Base-by-base conservation (phyloP, 2,888 invertebrate species). In the Periphyllus acericola region DNA sequence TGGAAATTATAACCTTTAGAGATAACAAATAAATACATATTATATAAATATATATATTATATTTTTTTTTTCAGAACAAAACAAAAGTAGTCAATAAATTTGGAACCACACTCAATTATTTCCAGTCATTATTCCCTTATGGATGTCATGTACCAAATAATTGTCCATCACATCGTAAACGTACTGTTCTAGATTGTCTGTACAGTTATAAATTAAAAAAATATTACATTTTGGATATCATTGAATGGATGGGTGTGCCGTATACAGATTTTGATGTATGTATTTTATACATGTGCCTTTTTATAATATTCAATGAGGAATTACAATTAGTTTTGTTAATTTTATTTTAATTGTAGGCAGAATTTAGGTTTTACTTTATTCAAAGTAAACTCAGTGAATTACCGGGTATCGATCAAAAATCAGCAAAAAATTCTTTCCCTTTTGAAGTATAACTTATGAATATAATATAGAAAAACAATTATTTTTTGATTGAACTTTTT, bases 161-260 rank as follows among this genome's bases (percentile, higher is more conserved):
- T 76, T 90, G 87, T 66, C 55, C 89, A 68, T 89, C 89, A 32
- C 89, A 89, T 81, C 86, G 89, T n/a, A 92, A 91, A 87, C 93
- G 93, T 90, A 95, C 95, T 78, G 93, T 98, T 72, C 91, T 99
- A 25, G 99, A 99, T 91, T 96, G 98, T 91, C 94, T 99, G 89
- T 96, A 94, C 92, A 92, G 93, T 89, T 93, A 94, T 84, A 91
- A 92, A 0, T 91, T 92, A 11, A 93, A 94, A 85, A 94, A 93
- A 6, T 94, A 95, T 91, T 97, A 95, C 92, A 93, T 97, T 1
- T 91, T 99, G 86, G 99, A 99, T 91, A 93, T 97, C 4, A 92
- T 98, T 90, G 94, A 94, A 55, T 98, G 97, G 97, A 95, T 95
- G 80, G 86, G 86, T 40, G 86, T 90, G 3, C 80, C 80, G 0